Evolutionary conservation across 1,140 invertebrate genomes (phyloP).

Genomic region (Diabrotica undecimpunctata): DNA sequence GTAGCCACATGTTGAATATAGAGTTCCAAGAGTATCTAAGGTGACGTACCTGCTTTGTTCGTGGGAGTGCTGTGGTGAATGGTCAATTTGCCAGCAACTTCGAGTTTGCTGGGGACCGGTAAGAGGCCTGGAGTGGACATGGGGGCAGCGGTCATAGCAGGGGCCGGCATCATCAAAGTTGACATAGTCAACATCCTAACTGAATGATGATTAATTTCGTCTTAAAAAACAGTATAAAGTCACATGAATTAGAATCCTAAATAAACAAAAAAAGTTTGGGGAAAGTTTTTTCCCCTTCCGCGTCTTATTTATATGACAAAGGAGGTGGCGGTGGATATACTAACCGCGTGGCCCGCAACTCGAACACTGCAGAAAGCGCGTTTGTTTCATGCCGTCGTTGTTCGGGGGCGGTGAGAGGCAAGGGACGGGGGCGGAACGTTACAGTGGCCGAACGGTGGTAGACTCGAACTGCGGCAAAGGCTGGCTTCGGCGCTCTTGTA

Average conservation of each 20-base stretch:
- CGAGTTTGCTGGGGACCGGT: conserved; percentile 41
- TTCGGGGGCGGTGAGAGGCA: conserved; percentile 37
- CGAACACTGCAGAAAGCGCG: conserved; percentile 43
- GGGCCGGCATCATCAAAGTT: conserved; percentile 46
- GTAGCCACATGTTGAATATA: conserved; percentile 17
- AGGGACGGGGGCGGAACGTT: conserved; percentile 36
- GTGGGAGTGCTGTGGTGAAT: conserved; percentile 37
- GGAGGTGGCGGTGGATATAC: conserved; percentile 24
- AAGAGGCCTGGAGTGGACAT: conserved; percentile 40
- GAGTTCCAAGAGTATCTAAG: neutral
- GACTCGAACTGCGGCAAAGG: conserved; percentile 44
- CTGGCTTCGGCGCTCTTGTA: conserved; percentile 42
- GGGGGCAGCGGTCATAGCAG: conserved; percentile 39
- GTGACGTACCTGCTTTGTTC: conserved; percentile 39
- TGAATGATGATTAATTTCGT: neutral
- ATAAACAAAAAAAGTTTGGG: conserved; percentile 3
- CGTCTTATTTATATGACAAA: neutral
- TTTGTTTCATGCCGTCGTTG: conserved; percentile 40
- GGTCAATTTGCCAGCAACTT: conserved; percentile 38
- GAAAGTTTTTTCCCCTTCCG: conserved; percentile 12
- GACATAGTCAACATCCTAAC: conserved; percentile 45
- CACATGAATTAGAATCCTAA: neutral
- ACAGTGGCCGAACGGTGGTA: conserved; percentile 39
- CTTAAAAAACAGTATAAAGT: neutral
- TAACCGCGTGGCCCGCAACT: conserved; percentile 43